Base-by-base conservation (phyloP, 1,140 invertebrate species). In the Drosophila sucinea region DNA sequence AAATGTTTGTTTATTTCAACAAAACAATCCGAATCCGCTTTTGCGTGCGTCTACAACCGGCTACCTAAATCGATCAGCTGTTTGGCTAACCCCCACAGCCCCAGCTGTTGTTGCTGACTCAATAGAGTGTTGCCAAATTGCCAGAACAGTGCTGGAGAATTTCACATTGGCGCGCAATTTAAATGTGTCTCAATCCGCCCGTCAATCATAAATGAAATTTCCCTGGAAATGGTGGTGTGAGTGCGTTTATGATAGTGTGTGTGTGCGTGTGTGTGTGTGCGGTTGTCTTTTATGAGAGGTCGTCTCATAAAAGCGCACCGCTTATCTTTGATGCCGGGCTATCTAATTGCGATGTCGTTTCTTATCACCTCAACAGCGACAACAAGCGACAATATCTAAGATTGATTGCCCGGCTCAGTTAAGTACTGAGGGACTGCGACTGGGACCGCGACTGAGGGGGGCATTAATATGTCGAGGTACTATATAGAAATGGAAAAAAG, bases 331-430 rank as follows among this genome's bases (percentile, higher is more conserved):
- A 60, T 63, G 63, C 67, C 62, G 66, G 73, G 70, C 84, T 89
- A 86, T 86, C 83, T 86, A 86, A 89, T 89, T 86, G 83, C 73
- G 73, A 69, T 86, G 83, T 89, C 82, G 82, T 76, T 87, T 58
- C 82, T 85, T 85, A 85, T 85, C 82, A 87, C 66, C 69, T 74
- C 73, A 69, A 74, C 66, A 62, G 44, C 62, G 58, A 68, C 61
- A 71, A 72, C 82, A 70, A 67, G 61, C 82, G 74, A 72, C 82
- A 78, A 79, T 86, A 86, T 86, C 83, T 86, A 86, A 86, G 83
- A 86, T 89, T 86, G 83, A 86, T 86, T 83, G 82, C 61, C 60
- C 58, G 23, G 47, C 51, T 17, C 62, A 41, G 77, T 69, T 72
- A 73, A 73, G 41, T 51, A 0, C 10, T 38, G 35, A 11, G 8